Conservation (phyloP, 2,888 invertebrate species). For the Pocota personata region DNA sequence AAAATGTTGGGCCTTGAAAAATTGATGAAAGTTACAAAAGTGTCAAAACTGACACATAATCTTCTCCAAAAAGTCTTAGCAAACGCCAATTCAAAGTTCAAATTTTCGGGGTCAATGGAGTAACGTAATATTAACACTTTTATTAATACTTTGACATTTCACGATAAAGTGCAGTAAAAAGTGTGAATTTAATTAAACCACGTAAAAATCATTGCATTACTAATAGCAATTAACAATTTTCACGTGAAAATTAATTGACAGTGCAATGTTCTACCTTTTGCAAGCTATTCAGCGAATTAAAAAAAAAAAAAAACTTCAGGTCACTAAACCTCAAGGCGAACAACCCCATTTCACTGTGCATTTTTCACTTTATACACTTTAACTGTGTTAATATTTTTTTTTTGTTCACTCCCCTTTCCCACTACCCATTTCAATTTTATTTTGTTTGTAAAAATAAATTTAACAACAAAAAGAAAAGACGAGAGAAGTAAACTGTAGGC, state of each 20-base stretch:
- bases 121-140: background rate
- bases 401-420: background rate
- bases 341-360: conserved; percentile 43
- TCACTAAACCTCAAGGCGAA: conserved; percentile 62
- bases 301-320: conserved; percentile 17
- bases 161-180: background rate
- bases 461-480: background rate
- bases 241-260: background rate
- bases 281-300: background rate
- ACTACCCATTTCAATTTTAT: background rate
- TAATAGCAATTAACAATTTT: background rate
- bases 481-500: background rate
- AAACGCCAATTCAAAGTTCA: background rate
- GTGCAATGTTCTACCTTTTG: background rate
- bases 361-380: conserved; percentile 30
- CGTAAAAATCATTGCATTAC: background rate
- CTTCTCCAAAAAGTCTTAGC: background rate
- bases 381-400: conserved; percentile 30
- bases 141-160: background rate
- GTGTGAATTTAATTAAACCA: background rate
- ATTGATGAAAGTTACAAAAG: no score
- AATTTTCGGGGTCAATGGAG: background rate
- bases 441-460: background rate
- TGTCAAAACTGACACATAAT: background rate
- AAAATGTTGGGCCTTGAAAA: no score